Evolutionary conservation across 2,113 vertebrate genomes (phyloP), one percentile per base, ranked within the genome.

Genomic region (Oryzias celebensis): DNA sequence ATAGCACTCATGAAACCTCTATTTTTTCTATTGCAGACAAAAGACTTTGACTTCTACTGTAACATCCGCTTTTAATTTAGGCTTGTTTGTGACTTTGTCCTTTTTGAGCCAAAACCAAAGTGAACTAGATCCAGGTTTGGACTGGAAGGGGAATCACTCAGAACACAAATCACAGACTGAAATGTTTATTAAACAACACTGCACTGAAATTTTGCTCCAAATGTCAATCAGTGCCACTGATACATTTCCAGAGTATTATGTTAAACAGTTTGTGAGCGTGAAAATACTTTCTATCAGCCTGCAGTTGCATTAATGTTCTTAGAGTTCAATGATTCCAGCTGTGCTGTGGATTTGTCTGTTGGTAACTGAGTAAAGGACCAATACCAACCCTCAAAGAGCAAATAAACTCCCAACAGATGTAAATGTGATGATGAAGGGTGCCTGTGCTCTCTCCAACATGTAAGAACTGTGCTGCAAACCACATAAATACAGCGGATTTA

Each of bases 11-110:
- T 2, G 36, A 36, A 36, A 36, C 10, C 1, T 12, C 36, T 36
- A 2, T 13, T 2, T 68, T 79, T 72, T 74, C 56, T 66, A 59
- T 20, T 42, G 58, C 43, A 63, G 75, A 83, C 56, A 14, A 66
- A 60, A 81, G 66, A 67, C 57, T 72, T 68, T 23, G 63, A 62
- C 76, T 82, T 52, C 49, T 47, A 75, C 63, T 64, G 72, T 52
- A 75, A 84, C 86, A 87, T 86, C 79, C 75, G 60, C 69, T 74
- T 69, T 47, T 83, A 78, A 90, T 84, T 76, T 84, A 86, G 79
- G 49, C 63, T 69, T 56, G 78, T 48, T 70, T 75, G 76, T 57
- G 5, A 58, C 73, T 85, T 71, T 68, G 67, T 78, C 78, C 82
- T 77, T 68, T 83, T 79, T 28, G 71, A 82, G 77, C 78, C 68